phyloP scores from a whole-genome alignment of 2,888 invertebrate genomes.

The Xestia c-nigrum region DNA sequence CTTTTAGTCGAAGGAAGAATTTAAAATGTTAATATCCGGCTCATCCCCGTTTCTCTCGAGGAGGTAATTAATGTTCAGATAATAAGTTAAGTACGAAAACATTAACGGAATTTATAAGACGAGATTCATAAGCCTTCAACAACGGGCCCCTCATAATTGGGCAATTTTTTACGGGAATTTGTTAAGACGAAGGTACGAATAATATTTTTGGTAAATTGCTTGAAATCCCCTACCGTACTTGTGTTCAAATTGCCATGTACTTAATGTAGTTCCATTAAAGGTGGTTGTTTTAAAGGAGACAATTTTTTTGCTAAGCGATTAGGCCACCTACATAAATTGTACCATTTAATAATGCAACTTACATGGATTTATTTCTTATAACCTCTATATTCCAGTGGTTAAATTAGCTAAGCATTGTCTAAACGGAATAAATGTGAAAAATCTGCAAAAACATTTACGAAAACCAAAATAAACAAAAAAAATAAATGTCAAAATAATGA shows the following conservation, averaged over 20 bases:
- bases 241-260: conserved; percentile 9
- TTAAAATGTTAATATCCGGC: conserved; percentile 65
- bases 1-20: conserved; percentile 49
- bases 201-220: conserved; percentile 50
- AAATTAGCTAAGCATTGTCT: too few species aligned
- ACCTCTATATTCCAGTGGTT: too few species aligned
- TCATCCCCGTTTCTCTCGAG: conserved; percentile 62
- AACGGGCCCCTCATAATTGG: conserved; percentile 65
- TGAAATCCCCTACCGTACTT: conserved; percentile 15
- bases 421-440: too few species aligned
- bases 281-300: neutral
- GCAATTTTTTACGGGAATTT: conserved; percentile 69
- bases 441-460: too few species aligned
- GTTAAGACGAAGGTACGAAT: conserved; percentile 37
- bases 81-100: conserved; percentile 75
- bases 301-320: too few species aligned
- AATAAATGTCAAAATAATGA: too few species aligned
- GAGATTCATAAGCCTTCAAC: conserved; percentile 71
- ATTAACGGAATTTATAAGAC: conserved; percentile 71
- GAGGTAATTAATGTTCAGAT: conserved; percentile 71
- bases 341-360: too few species aligned
- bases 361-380: too few species aligned
- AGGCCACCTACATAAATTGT: too few species aligned
- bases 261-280: neutral
- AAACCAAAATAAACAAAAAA: too few species aligned